These are phyloP conservation scores for Suricata suricatta DNA, from an alignment of 2,113 vertebrate genomes.

Conservation along the genomic window DNA sequence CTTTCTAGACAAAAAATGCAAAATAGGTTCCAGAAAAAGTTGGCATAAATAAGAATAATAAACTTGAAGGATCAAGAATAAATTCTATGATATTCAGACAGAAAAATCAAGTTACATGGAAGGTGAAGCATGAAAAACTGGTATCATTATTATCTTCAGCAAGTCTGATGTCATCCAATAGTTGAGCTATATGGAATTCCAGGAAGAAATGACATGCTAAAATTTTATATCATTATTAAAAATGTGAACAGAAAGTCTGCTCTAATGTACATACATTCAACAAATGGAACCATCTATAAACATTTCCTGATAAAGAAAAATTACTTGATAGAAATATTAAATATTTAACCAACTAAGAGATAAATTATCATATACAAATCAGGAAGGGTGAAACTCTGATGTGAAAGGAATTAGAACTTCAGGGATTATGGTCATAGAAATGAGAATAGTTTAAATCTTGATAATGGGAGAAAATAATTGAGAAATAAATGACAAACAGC, in stretches of 20 bases:
- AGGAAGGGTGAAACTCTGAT: no score
- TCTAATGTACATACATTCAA: background rate
- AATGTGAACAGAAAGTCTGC: background rate
- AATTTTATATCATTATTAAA: background rate
- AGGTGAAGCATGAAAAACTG: background rate
- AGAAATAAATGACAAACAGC: background rate
- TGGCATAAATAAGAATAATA: background rate
- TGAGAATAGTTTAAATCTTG: background rate
- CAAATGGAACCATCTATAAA: background rate
- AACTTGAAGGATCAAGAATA: background rate
- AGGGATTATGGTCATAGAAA: background rate
- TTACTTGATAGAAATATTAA: background rate
- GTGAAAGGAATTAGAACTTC: background rate
- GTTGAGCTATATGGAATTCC: background rate
- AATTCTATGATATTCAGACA: background rate
- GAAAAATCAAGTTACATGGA: background rate
- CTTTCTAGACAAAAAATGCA: background rate
- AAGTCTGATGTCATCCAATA: background rate
- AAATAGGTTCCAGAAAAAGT: background rate
- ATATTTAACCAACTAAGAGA: background rate
- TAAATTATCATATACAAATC: background rate
- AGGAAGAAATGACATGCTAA: background rate
- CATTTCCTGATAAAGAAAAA: background rate
- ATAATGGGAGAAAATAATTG: background rate
- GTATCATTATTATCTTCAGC: background rate